These are phyloP conservation scores for Litoditis marina DNA, from an alignment of 2,888 invertebrate genomes.

Conservation along the genomic window DNA sequence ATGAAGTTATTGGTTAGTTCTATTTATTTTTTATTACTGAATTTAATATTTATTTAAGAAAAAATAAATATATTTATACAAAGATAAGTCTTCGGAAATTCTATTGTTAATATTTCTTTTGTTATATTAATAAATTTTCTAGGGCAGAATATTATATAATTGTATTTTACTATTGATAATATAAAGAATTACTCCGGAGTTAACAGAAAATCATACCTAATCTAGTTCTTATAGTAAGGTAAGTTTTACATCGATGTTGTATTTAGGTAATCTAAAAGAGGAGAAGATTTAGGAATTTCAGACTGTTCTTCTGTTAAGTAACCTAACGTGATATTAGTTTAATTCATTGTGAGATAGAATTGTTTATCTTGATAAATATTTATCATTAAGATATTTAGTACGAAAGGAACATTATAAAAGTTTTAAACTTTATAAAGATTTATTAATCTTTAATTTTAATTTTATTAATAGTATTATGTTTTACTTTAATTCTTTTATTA, in stretches of 20 bases:
- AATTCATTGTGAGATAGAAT: conserved; percentile 55
- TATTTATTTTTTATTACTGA: conserved; percentile 40
- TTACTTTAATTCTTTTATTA: conserved; percentile 39
- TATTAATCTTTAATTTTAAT: conserved; percentile 35
- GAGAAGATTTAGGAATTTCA: conserved; percentile 43
- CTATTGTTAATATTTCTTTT: conserved; percentile 31
- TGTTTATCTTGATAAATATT: conserved; percentile 51
- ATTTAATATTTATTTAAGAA: conserved; percentile 46
- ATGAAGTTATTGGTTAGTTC: conserved; percentile 64
- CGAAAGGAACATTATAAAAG: conserved; percentile 50
- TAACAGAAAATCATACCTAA: conserved; percentile 55
- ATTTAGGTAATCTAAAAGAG: conserved; percentile 43
- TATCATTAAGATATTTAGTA: conserved; percentile 42
- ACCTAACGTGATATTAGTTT: conserved; percentile 54
- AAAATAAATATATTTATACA: conserved; percentile 45
- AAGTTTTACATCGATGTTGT: conserved; percentile 55
- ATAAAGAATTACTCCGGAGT: conserved; percentile 55
- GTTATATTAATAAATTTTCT: conserved; percentile 41
- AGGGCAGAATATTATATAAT: conserved; percentile 52
- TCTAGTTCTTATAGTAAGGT: conserved; percentile 50
- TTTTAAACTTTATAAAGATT: conserved; percentile 39
- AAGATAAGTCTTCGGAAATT: conserved; percentile 55
- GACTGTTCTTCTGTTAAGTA: conserved; percentile 53
- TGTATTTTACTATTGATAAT: conserved; percentile 44
- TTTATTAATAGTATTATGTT: conserved; percentile 31